phyloP scores from a whole-genome alignment of 2,888 invertebrate species.

The Neoscelio sp. region DNA sequence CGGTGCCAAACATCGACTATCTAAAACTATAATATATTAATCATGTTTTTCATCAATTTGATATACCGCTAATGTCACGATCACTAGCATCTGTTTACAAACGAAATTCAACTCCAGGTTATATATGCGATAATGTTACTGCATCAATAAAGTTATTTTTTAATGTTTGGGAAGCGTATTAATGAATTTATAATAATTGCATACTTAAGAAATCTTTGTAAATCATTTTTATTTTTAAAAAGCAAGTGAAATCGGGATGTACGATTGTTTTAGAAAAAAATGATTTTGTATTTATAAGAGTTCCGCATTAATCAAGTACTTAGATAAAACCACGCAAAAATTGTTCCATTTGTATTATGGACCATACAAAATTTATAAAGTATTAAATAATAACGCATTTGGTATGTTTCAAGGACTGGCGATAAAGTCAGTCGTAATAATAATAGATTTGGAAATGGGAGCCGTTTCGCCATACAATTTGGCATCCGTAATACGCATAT shows the following conservation, averaged over 20 bases:
- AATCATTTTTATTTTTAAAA: constrained; percentile 1
- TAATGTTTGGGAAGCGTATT: neutral
- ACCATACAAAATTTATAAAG: too few relatives aligned
- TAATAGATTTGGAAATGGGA: too few relatives aligned
- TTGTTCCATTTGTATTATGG: too few relatives aligned
- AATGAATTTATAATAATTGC: constrained; percentile 11
- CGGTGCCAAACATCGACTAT: constrained; percentile 65
- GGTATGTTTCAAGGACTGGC: neutral
- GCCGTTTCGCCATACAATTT: too few relatives aligned
- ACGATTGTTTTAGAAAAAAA: too few relatives aligned
- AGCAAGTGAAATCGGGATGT: too few relatives aligned
- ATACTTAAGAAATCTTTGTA: constrained; percentile 1
- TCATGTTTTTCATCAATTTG: constrained; percentile 50
- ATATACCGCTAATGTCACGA: constrained; percentile 42
- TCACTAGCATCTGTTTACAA: neutral
- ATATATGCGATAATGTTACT: neutral
- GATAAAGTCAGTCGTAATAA: constrained; percentile 17
- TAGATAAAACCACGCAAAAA: too few relatives aligned
- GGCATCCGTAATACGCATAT: constrained; percentile 17
- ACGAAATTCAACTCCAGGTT: neutral
- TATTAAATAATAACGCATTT: neutral
- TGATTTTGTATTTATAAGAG: too few relatives aligned
- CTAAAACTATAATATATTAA: constrained; percentile 64
- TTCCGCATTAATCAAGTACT: too few relatives aligned
- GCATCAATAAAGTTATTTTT: constrained; percentile 1